Percentiles rank a stretch among this genome's conserved stretches.
These are phyloP conservation scores for Eumerus sabulonum DNA, from an alignment of 2,888 invertebrate genomes.

Conservation along the genomic window DNA sequence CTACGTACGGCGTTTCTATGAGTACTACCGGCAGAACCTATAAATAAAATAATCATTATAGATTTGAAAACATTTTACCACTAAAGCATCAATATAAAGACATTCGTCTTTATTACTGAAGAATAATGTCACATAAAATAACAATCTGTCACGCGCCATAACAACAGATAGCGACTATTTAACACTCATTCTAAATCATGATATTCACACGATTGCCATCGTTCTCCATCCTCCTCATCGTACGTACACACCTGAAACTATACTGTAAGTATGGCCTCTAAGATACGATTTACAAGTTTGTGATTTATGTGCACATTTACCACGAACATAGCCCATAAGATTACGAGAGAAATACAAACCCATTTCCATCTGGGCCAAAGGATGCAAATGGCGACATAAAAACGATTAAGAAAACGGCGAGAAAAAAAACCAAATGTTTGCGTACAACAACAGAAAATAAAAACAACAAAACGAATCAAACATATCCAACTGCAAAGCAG, in stretches of 20 bases:
- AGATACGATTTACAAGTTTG: conserved; percentile 47
- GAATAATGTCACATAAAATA: neutral
- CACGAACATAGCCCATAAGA: conserved; percentile 45
- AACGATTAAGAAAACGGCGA: conserved; percentile 16
- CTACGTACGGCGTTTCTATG: no score
- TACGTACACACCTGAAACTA: no score
- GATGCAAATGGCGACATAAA: conserved; percentile 63
- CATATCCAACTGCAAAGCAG: conserved; percentile 33
- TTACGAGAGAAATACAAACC: conserved; percentile 35
- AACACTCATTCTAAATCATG: conserved; percentile 35
- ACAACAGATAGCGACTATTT: conserved; percentile 14
- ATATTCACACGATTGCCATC: conserved; percentile 42
- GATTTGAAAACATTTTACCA: no score
- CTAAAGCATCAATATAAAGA: no score
- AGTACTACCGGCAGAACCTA: no score
- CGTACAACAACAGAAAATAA: conserved; percentile 9
- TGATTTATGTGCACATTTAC: conserved; percentile 65
- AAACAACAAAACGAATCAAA: conserved; percentile 14
- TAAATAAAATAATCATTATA: no score
- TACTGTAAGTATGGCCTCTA: conserved; percentile 2
- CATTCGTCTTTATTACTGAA: no score
- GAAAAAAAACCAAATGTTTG: neutral
- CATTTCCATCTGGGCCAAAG: conserved; percentile 63
- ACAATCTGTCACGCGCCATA: neutral
- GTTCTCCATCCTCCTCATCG: no score